These are phyloP conservation scores for Caenorhabditis auriculariae DNA, from an alignment of 2,888 invertebrate genomes.

Conservation along the genomic window DNA sequence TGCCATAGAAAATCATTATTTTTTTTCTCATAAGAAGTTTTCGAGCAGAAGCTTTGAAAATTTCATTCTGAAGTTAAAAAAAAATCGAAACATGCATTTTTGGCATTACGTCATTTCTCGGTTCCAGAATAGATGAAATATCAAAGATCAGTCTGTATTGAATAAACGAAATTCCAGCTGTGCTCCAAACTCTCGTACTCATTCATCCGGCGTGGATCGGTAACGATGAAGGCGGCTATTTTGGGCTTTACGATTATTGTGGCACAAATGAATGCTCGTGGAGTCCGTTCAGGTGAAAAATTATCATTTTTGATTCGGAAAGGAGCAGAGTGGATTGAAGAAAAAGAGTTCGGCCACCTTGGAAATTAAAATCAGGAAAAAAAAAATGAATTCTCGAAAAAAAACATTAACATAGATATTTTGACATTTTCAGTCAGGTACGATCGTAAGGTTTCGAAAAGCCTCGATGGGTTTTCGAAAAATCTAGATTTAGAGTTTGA, in stretches of 20 bases:
- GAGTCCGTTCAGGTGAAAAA: conserved; percentile 28
- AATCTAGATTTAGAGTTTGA: too few relatives aligned
- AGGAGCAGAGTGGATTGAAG: neutral
- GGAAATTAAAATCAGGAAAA: neutral
- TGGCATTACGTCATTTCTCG: neutral
- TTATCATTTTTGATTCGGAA: neutral
- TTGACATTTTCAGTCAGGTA: too few relatives aligned
- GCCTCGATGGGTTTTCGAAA: too few relatives aligned
- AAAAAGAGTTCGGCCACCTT: too few relatives aligned
- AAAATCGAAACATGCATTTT: too few relatives aligned
- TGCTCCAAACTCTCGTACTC: conserved; percentile 90
- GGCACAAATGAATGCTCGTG: conserved; percentile 32
- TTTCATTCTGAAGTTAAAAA: neutral
- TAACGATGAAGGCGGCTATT: conserved; percentile 74
- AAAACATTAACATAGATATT: neutral
- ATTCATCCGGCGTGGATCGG: conserved; percentile 77
- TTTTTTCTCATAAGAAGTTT: too few relatives aligned
- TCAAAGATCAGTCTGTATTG: neutral
- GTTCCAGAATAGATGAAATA: too few relatives aligned
- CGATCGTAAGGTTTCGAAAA: too few relatives aligned
- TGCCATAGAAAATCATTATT: too few relatives aligned
- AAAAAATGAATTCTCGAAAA: too few relatives aligned
- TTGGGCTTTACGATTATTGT: conserved; percentile 89
- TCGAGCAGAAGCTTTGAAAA: too few relatives aligned
- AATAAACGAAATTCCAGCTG: conserved; percentile 69